phyloP scores from a whole-genome alignment of 2,888 invertebrate genomes.

The Barypeithes pellucidus region DNA sequence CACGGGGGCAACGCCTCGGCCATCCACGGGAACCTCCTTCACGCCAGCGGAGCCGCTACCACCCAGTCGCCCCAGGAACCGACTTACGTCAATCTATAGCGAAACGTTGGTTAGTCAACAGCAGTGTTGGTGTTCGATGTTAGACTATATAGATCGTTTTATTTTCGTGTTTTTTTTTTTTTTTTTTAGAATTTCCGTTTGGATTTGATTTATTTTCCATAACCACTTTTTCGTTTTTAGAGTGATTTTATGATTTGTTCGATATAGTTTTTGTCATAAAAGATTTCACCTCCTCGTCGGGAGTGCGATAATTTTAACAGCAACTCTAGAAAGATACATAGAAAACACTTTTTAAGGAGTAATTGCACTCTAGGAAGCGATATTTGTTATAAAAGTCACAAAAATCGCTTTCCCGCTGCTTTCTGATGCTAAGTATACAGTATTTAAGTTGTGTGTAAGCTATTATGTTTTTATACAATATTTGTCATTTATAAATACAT shows the following conservation, averaged over 20 bases:
- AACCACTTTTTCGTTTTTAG: slow-evolving; percentile 40
- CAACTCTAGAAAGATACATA: too few relatives aligned
- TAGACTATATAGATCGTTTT: slow-evolving; percentile 52
- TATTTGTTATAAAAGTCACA: too few relatives aligned
- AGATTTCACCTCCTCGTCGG: too few relatives aligned
- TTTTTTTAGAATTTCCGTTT: slow-evolving; percentile 29
- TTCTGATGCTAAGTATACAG: too few relatives aligned
- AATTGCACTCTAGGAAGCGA: too few relatives aligned
- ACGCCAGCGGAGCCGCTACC: slow-evolving; percentile 74
- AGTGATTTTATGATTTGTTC: slow-evolving; percentile 2
- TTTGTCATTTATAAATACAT: too few relatives aligned
- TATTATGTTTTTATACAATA: too few relatives aligned
- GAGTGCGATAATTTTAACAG: too few relatives aligned
- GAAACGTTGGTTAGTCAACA: slow-evolving; percentile 69
- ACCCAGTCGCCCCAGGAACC: slow-evolving; percentile 87
- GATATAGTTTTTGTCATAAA: slow-evolving; percentile 25
- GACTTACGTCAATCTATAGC: slow-evolving; percentile 95
- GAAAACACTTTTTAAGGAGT: too few relatives aligned
- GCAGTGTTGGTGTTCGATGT: slow-evolving; percentile 68
- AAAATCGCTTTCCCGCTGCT: too few relatives aligned
- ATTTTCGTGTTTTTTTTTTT: slow-evolving; percentile 47
- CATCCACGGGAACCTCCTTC: slow-evolving; percentile 69
- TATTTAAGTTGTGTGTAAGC: too few relatives aligned
- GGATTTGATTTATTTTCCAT: slow-evolving; percentile 40
- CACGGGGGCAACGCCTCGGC: slow-evolving; percentile 67